Conservation (phyloP, 1,140 invertebrate species). For the Drosophila pallidifrons region DNA sequence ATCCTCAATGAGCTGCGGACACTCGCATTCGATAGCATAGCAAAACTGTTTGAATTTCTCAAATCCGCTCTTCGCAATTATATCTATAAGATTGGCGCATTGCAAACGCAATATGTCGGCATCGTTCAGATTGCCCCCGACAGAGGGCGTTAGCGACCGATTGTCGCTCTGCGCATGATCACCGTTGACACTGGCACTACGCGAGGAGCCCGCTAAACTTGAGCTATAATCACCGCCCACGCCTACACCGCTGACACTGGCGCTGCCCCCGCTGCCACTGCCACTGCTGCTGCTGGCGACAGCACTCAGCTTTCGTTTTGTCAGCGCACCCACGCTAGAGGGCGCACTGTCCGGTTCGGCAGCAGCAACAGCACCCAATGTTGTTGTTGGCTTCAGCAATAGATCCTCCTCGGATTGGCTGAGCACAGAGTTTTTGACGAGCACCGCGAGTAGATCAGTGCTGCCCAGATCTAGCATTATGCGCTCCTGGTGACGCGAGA, state of each 20-base stretch:
- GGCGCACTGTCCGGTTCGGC: slow-evolving; percentile 70
- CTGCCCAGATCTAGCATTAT: slow-evolving; percentile 80
- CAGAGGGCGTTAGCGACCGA: slow-evolving; percentile 75
- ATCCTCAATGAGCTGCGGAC: slow-evolving; percentile 86
- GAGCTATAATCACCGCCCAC: slow-evolving; percentile 56
- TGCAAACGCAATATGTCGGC: slow-evolving; percentile 76
- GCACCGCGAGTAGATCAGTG: slow-evolving; percentile 77
- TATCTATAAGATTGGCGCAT: slow-evolving; percentile 85
- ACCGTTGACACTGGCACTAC: slow-evolving; percentile 77
- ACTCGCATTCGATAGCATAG: slow-evolving; percentile 86
- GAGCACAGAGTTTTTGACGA: slow-evolving; percentile 83
- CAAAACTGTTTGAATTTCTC: slow-evolving; percentile 87
- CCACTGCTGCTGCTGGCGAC: slow-evolving; percentile 73
- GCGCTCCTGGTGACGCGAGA: slow-evolving; percentile 80
- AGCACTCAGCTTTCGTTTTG: slow-evolving; percentile 76
- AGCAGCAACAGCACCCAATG: slow-evolving; percentile 19
- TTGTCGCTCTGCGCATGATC: slow-evolving; percentile 75
- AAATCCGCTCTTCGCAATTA: slow-evolving; percentile 86
- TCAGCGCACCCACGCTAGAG: slow-evolving; percentile 56
- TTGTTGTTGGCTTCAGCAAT: slow-evolving; percentile 57
- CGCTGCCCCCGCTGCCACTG: slow-evolving; percentile 63
- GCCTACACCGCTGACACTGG: slow-evolving; percentile 53
- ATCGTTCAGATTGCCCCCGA: slow-evolving; percentile 64
- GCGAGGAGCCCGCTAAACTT: slow-evolving; percentile 66
- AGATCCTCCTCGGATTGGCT: slow-evolving; percentile 81